A percentile compares a stretch with the other conserved stretches of the same genome.
These are phyloP conservation scores for Glossosoma conforme DNA, from an alignment of 1,140 invertebrate genomes.

Conservation along the genomic window DNA sequence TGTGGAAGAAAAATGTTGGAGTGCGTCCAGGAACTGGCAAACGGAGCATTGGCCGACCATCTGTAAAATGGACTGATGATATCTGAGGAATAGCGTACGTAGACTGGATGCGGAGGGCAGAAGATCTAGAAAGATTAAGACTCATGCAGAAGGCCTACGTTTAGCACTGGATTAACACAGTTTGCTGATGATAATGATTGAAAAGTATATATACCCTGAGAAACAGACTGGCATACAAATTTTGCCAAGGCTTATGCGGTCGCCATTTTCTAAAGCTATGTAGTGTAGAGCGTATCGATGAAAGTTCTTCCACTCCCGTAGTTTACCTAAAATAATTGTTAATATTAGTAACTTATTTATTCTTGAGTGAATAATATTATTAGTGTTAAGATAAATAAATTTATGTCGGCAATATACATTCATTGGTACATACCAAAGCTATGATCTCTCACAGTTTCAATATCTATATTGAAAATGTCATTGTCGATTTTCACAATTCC, in stretches of 20 bases:
- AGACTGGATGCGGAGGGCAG: too few relatives aligned
- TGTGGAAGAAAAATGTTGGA: too few relatives aligned
- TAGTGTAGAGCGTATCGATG: constrained; percentile 66
- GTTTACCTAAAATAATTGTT: constrained; percentile 34
- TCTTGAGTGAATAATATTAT: not conserved
- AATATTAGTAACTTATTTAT: not conserved
- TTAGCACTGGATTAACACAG: too few relatives aligned
- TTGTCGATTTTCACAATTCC: constrained; percentile 52
- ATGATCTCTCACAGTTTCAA: constrained; percentile 57
- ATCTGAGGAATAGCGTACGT: too few relatives aligned
- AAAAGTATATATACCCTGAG: constrained; percentile 58
- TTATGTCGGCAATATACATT: not conserved
- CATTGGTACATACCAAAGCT: constrained; percentile 49
- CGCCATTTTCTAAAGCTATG: constrained; percentile 60
- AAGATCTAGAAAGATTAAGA: too few relatives aligned
- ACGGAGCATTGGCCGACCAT: too few relatives aligned
- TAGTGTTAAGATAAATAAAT: not conserved
- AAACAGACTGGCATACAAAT: constrained; percentile 59
- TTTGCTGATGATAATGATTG: too few relatives aligned
- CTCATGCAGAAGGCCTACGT: too few relatives aligned
- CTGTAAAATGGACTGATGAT: too few relatives aligned
- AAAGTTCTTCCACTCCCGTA: constrained; percentile 62
- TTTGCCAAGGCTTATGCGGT: constrained; percentile 56
- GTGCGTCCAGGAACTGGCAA: too few relatives aligned
- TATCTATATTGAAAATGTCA: constrained; percentile 41